Base-by-base conservation (phyloP, 2,113 vertebrate genomes). In the Garra rufa region DNA sequence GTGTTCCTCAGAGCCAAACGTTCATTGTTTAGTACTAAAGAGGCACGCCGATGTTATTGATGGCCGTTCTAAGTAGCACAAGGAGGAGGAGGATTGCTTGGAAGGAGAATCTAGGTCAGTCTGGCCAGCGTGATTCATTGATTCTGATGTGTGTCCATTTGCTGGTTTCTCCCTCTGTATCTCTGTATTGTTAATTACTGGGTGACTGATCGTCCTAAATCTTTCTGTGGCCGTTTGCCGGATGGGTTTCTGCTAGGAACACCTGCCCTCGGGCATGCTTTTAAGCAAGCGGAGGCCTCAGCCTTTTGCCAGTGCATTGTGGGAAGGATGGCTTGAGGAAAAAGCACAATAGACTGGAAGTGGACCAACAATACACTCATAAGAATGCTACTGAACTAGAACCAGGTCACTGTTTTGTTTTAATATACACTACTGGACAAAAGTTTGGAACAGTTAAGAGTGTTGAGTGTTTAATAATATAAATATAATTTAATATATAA, bases 101-200 rank as follows among this genome's bases (percentile, higher is more conserved):
- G 76, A 81, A 61, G 28, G 21, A 41, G 48, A 84, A 86, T 86
- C 48, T 85, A 88, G 87, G 87, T 87, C 83, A 88, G 41, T 57
- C 8, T 19, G 69, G 79, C 74, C 67, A 63, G 57, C 61, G 28
- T 57, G 80, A 83, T 71, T 55, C 81, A 70, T 88, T 44, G 81
- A 86, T 77, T 86, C 73, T 85, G 73, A 84, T 61, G 74, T 55
- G 70, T 82, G 84, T 76, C 81, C 81, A 76, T 84, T 86, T 85
- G 46, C 61, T 76, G 65, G 74, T 61, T 70, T 67, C 85, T 75
- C 63, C 50, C 43, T 82, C 52, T 28, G 4, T 65, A 24, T 52
- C 41, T 77, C 50, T 81, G 38, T 48, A 57, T 75, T 81, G 44
- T 57, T 24, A 67, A 69, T 50, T 43, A 76, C 63, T 43, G 30